A percentile compares a stretch with the other conserved stretches of the same genome.
phyloP scores from a whole-genome alignment of 2,797 vertebrate species.

The Squalus acanthias region DNA sequence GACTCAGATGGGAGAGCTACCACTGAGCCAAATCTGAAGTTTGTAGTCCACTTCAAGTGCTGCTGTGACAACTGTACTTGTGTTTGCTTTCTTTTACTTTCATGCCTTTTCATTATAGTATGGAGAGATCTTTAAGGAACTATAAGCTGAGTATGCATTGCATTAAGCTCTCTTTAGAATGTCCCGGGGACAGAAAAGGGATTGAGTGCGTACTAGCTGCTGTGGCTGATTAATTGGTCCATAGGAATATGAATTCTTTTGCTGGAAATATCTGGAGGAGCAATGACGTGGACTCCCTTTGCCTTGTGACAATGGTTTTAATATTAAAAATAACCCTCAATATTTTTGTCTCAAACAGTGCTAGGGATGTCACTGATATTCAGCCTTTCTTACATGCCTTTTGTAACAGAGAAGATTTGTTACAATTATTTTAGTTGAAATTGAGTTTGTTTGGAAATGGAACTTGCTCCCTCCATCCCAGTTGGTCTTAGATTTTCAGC shows the following conservation, averaged over 20 bases:
- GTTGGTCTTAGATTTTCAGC: neutral
- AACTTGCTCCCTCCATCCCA: neutral
- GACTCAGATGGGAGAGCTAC: too few relatives aligned
- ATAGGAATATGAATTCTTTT: neutral
- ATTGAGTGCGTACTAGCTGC: neutral
- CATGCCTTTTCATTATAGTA: neutral
- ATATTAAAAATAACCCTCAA: neutral
- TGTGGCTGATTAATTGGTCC: neutral
- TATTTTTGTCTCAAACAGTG: neutral
- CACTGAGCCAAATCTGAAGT: neutral
- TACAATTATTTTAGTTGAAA: neutral
- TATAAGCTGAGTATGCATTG: neutral
- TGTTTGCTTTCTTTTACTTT: neutral
- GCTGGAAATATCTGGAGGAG: neutral
- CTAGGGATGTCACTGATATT: neutral
- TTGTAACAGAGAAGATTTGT: neutral
- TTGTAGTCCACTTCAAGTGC: neutral
- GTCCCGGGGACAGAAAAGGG: neutral
- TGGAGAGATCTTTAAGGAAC: neutral
- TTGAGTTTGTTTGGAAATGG: neutral
- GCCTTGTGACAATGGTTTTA: neutral
- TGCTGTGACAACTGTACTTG: neutral
- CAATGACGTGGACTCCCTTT: neutral
- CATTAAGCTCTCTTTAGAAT: neutral
- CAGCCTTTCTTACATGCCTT: neutral